Percentiles rank a stretch among this genome's conserved stretches.
Conservation (phyloP, 1,140 invertebrate genomes). For the Piezodorus guildinii region DNA sequence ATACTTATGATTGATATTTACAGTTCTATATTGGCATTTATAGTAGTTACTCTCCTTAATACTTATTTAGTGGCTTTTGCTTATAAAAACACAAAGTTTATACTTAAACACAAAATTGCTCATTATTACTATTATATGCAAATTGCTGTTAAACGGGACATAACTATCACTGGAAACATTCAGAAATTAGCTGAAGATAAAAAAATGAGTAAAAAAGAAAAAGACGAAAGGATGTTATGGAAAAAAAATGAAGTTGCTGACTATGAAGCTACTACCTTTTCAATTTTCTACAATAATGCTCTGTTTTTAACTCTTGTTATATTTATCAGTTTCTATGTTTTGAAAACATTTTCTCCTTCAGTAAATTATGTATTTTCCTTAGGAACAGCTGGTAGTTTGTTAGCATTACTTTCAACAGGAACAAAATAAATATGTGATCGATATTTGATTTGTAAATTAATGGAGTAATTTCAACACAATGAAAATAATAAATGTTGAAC, state of each 20-base stretch:
- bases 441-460: too few relatives aligned
- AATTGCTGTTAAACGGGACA: constrained; percentile 88
- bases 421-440: too few relatives aligned
- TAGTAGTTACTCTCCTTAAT: constrained; percentile 68
- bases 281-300: constrained; percentile 99
- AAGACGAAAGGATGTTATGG: constrained; percentile 94
- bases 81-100: constrained; percentile 97
- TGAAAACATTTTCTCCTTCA: constrained; percentile 79
- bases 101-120: constrained; percentile 90
- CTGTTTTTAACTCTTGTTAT: constrained; percentile 92
- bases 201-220: constrained; percentile 97
- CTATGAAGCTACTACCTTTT: constrained; percentile 96
- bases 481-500: too few relatives aligned
- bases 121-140: constrained; percentile 32
- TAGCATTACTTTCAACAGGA: too few relatives aligned
- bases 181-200: constrained; percentile 90
- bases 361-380: constrained; percentile 36
- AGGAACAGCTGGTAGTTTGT: too few relatives aligned
- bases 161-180: constrained; percentile 89
- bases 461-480: too few relatives aligned
- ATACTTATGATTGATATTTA: constrained; percentile 94
- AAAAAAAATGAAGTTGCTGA: constrained; percentile 99
- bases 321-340: constrained; percentile 83
- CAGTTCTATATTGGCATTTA: constrained; percentile 76
- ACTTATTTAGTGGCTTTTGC: constrained; percentile 91